Percentiles rank a stretch among this genome's conserved stretches.
Evolutionary conservation across 2,797 vertebrate species (phyloP).

Genomic region (Hyperoplus lanceolatus): DNA sequence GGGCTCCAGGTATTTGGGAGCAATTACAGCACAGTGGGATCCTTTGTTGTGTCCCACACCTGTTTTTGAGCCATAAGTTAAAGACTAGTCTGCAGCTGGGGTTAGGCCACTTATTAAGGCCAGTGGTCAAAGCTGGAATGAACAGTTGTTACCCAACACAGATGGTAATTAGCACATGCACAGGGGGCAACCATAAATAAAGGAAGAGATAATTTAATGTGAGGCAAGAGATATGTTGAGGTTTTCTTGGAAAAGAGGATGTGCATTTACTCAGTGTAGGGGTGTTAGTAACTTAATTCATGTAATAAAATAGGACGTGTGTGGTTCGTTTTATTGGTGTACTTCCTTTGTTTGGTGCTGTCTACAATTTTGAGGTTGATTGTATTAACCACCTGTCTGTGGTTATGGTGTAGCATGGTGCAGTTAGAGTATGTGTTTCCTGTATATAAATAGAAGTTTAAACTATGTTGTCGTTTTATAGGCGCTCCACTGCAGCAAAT

Average conservation of each 20-base stretch:
- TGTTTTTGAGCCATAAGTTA: conserved; percentile 76
- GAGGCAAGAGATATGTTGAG: background rate
- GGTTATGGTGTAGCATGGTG: background rate
- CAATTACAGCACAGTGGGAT: conserved; percentile 77
- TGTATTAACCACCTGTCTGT: background rate
- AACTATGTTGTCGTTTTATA: background rate
- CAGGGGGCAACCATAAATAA: background rate
- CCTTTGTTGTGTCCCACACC: conserved; percentile 85
- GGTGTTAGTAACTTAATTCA: background rate
- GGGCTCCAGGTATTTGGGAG: conserved; percentile 70
- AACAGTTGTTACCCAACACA: conserved; percentile 54
- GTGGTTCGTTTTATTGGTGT: background rate
- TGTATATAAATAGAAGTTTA: too few relatives aligned
- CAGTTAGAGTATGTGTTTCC: background rate
- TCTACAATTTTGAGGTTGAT: background rate
- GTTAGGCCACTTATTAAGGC: conserved; percentile 74
- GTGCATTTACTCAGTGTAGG: background rate
- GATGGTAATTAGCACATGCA: conserved; percentile 37
- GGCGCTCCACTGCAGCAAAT: background rate
- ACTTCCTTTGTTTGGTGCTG: background rate
- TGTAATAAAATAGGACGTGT: background rate
- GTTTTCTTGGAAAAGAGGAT: background rate
- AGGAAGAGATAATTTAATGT: background rate
- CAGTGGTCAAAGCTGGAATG: conserved; percentile 63
- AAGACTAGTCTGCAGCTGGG: conserved; percentile 70